A percentile compares a stretch with the other conserved stretches of the same genome.
These are phyloP conservation scores for Stegana nigrithorax DNA, from an alignment of 2,888 invertebrate species.

Conservation along the genomic window DNA sequence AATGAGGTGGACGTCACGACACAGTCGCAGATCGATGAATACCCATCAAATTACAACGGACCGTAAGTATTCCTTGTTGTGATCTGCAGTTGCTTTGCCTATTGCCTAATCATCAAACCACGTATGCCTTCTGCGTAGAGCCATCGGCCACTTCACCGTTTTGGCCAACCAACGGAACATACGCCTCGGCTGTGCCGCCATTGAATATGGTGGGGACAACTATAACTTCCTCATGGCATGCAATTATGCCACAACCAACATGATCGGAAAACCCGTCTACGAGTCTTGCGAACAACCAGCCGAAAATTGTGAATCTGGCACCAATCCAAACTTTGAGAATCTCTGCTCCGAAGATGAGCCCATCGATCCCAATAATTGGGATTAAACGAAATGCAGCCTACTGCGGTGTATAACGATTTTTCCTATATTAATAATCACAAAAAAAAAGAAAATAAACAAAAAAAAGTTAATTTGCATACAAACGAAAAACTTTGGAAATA, in stretches of 20 bases:
- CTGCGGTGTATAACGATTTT: no score
- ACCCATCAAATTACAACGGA: background rate
- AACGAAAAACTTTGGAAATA: no score
- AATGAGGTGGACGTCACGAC: background rate
- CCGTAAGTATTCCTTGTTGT: background rate
- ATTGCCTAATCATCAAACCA: background rate
- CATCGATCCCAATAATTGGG: constrained; percentile 40
- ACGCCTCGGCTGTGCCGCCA: constrained; percentile 51
- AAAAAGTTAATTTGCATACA: no score
- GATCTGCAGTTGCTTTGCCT: background rate
- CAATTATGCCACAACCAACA: constrained; percentile 57
- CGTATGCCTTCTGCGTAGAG: no score
- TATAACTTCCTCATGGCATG: constrained; percentile 51
- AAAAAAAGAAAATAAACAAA: no score
- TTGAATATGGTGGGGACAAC: constrained; percentile 27
- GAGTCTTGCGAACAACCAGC: constrained; percentile 39
- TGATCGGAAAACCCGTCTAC: constrained; percentile 41
- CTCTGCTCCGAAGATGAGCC: constrained; percentile 39
- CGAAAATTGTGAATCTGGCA: constrained; percentile 47
- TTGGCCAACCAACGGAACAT: constrained; percentile 45
- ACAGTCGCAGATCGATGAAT: background rate
- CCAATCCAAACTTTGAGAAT: constrained; percentile 39
- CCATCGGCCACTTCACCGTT: background rate
- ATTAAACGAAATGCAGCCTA: no score
- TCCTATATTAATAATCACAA: no score